Evolutionary conservation across 2,113 vertebrate species (phyloP).

Genomic region (Hypanus sabinus): DNA sequence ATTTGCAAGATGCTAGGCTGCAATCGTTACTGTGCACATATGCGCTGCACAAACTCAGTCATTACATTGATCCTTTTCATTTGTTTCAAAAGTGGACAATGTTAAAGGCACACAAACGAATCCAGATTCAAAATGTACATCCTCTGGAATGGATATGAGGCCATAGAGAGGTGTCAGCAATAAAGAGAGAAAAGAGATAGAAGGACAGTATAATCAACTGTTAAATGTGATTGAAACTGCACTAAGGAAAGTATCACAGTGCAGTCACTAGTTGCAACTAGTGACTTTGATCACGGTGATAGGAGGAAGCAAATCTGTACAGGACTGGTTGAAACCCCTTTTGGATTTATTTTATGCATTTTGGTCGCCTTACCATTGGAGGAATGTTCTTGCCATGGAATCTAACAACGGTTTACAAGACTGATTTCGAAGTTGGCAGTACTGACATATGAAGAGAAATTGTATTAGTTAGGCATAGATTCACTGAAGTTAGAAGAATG

Average conservation of each 20-base stretch:
- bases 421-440: too few relatives aligned
- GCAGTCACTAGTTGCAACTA: neutral
- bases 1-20: neutral
- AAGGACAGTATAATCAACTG: neutral
- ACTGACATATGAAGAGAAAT: too few relatives aligned
- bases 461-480: too few relatives aligned
- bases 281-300: neutral
- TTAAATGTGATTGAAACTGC: neutral
- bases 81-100: neutral
- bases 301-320: too few relatives aligned
- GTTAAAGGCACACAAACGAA: neutral
- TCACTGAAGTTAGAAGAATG: too few relatives aligned
- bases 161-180: neutral
- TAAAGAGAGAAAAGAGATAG: neutral
- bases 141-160: too few relatives aligned
- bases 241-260: neutral
- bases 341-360: too few relatives aligned
- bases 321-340: too few relatives aligned
- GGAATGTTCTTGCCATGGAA: too few relatives aligned
- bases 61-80: neutral
- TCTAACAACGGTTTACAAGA: too few relatives aligned
- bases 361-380: too few relatives aligned
- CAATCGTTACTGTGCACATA: neutral
- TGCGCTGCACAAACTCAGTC: neutral
- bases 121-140: neutral